A percentile compares a stretch with the other conserved stretches of the same genome.
Conservation (phyloP, 2,888 invertebrate genomes). For the Neoscelio sp. region DNA sequence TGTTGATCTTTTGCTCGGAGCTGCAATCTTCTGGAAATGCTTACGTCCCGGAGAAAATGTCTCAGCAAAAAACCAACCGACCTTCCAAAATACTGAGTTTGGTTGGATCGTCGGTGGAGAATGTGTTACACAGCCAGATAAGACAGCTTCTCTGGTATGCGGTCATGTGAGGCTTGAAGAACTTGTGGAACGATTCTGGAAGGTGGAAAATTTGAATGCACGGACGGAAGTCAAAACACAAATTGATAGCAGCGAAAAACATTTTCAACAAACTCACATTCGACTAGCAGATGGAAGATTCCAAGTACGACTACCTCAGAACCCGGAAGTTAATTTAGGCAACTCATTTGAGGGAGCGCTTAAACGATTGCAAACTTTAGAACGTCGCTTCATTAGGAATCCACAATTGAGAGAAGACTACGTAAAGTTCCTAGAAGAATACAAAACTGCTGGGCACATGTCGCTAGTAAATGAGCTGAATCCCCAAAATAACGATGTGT, state of each 20-base stretch:
- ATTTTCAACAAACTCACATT: not conserved
- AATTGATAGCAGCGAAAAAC: not conserved
- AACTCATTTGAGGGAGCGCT: conserved; percentile 43
- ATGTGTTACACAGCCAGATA: not conserved
- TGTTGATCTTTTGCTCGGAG: conserved; percentile 5
- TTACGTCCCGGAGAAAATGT: not conserved
- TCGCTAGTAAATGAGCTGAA: not conserved
- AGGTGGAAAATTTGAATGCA: not conserved
- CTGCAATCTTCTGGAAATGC: conserved; percentile 2
- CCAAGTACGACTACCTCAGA: not conserved
- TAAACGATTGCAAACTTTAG: conserved; percentile 32
- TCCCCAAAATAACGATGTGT: too few relatives aligned
- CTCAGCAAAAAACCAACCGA: not conserved
- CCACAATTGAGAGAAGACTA: conserved; percentile 41
- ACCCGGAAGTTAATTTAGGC: conserved; percentile 28
- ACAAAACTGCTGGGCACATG: conserved; percentile 58
- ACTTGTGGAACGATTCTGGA: not conserved
- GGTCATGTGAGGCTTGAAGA: conserved; percentile 1
- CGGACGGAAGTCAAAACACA: not conserved
- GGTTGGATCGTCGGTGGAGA: conserved; percentile 15
- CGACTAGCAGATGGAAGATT: conserved; percentile 1
- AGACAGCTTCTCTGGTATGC: not conserved
- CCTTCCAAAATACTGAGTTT: conserved; percentile 3
- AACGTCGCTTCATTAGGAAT: conserved; percentile 34
- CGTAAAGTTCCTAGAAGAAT: conserved; percentile 52